A percentile compares a stretch with the other conserved stretches of the same genome.
Evolutionary conservation across 2,888 invertebrate genomes (phyloP).

Genomic region (Rosalia funebris): DNA sequence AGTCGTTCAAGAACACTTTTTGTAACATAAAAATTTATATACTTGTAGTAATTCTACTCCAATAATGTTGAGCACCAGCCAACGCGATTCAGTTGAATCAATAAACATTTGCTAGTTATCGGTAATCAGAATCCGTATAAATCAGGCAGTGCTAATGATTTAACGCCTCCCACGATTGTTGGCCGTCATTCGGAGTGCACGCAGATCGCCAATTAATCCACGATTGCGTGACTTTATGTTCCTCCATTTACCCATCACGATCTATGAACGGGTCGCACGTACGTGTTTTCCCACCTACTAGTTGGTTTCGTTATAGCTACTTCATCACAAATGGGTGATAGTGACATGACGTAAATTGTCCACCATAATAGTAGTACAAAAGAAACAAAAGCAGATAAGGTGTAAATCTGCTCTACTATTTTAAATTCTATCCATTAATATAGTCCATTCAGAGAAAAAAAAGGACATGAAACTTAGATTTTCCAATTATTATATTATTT

Average conservation of each 20-base stretch:
- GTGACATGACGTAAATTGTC: no score
- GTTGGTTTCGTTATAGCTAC: background rate
- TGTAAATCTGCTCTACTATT: no score
- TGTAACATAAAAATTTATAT: background rate
- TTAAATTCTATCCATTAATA: no score
- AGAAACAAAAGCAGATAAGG: no score
- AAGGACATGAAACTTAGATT: no score
- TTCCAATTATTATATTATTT: no score
- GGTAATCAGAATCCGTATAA: slow-evolving; percentile 44
- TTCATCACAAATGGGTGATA: no score
- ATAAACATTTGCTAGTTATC: slow-evolving; percentile 34
- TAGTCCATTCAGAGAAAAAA: no score
- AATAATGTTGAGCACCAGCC: slow-evolving; percentile 1
- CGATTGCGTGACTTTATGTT: slow-evolving; percentile 49
- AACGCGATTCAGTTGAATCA: slow-evolving; percentile 22
- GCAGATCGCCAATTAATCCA: slow-evolving; percentile 52
- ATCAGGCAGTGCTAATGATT: slow-evolving; percentile 53
- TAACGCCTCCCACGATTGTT: slow-evolving; percentile 54
- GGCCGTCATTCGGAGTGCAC: slow-evolving; percentile 51
- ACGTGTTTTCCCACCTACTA: slow-evolving; percentile 20
- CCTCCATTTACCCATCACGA: slow-evolving; percentile 50
- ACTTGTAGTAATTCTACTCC: background rate
- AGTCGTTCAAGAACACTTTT: no score
- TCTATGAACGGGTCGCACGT: slow-evolving; percentile 13
- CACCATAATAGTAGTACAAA: no score